These are phyloP conservation scores for Ceuthmochares aereus DNA, from an alignment of 2,113 vertebrate species.

Conservation along the genomic window DNA sequence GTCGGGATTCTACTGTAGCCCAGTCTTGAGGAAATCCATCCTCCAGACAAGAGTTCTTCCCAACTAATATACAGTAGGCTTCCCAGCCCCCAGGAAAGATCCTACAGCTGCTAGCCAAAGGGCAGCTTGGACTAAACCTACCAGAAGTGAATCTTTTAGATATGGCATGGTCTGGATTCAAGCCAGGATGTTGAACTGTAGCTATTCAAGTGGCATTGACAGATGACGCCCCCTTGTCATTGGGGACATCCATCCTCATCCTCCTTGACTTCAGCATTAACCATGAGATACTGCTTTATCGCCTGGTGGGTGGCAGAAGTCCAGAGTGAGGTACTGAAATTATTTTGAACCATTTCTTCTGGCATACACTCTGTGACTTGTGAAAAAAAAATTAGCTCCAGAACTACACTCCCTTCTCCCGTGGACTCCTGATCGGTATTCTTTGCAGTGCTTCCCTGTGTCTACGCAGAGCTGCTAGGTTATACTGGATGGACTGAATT, in stretches of 20 bases:
- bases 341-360: background rate
- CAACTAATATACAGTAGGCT: background rate
- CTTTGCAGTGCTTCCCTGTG: background rate
- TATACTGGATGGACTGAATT: background rate
- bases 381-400: background rate
- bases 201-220: background rate
- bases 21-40: background rate
- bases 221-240: background rate
- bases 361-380: background rate
- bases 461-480: background rate
- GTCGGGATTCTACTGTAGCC: background rate
- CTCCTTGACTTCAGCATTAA: slow-evolving; percentile 42
- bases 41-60: background rate
- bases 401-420: background rate
- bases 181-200: background rate
- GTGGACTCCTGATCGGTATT: background rate
- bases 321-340: slow-evolving; percentile 24
- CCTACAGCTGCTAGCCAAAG: background rate
- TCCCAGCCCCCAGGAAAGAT: background rate
- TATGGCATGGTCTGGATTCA: background rate
- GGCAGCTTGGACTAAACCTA: background rate
- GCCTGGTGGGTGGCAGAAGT: slow-evolving; percentile 14
- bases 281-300: slow-evolving; percentile 27
- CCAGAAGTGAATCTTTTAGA: background rate
- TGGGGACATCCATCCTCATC: slow-evolving; percentile 48